Base-by-base conservation (phyloP, 2,113 vertebrate species). In the Tetrao urogallus region DNA sequence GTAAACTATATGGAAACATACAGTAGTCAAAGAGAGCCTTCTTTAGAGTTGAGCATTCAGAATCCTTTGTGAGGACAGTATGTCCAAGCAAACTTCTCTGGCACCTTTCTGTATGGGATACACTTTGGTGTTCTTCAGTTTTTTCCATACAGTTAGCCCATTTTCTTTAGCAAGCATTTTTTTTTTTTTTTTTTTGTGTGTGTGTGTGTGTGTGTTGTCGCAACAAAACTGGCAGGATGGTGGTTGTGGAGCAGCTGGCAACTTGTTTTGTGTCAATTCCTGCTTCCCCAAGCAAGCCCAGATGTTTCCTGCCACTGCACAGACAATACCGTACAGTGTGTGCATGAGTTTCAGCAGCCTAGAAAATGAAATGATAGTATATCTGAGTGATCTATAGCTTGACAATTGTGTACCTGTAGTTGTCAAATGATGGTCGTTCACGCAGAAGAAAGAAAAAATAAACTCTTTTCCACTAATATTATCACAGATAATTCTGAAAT, bases 141-240 rank as follows among this genome's bases (percentile, higher is more conserved):
- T 17, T 10, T 22, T 70, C n/a, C 21, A 6, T 70, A 1, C 58
- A 73, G 25, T 30, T 76, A 52, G n/a, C 21, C 1, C 12, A 1
- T 82, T 65, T 90, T 67, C 52, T 86, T 65, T 42, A 85, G 64
- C 56, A 95, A 92, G 32, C 5, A 8, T 85, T 94, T 70, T 36
- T 76, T 66, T 9, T 85, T 94, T 70, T 36, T 76, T 66, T 18
- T 36, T 38, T 4, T 38, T 38, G 38, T 38, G n/a, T n/a, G n/a
- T n/a, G n/a, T n/a, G n/a, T n/a, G n/a, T n/a, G n/a, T n/a, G n/a
- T n/a, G n/a, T 38, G 38, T 38, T 38, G 30, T 40, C 43, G 36
- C 14, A 30, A 10, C 24, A 64, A 13, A 81, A 42, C 43, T 50
- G 48, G 5, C 25, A 32, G 19, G 15, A 5, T 90, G 38, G 8